Base-by-base conservation (phyloP, 2,797 vertebrate species). In the Schizopygopsis malacanthus region DNA sequence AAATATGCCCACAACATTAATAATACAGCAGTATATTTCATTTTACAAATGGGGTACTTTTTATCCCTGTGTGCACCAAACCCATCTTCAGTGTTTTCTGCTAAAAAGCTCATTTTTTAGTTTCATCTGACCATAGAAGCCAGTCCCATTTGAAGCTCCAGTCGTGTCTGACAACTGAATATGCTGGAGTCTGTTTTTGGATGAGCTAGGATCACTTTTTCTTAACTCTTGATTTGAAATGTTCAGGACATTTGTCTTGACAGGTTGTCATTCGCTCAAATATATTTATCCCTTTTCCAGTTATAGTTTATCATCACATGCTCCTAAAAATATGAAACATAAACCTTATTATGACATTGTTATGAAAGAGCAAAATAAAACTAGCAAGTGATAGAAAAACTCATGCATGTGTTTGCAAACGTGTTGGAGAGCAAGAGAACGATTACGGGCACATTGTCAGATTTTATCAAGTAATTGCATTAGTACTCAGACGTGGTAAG, bases 391-490 rank as follows among this genome's bases (percentile, higher is more conserved):
- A 22, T 3, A 69, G 18, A 37, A 45, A 65, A 81, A 67, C n/a
- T 39, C 47, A 56, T 25, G 50, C 1, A 52, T 39, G n/a, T 71
- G 79, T 56, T 82, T 82, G 65, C 47, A 82, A 82, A 82, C 25
- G 43, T 75, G n/a, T 25, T 73, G 18, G 70, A 61, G 39, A 1
- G 37, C 67, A 50, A n/a, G 20, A 52, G 63, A 54, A 81, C 77
- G 59, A 45, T 72, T 72, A 43, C 10, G 15, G 37, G 80, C 67
- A 54, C 47, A 28, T 71, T 82, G 41, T 75, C 65, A 61, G 41
- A 72, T 85, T 79, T 72, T 45, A 83, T 84, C 59, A 77, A 54
- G 72, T 84, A 84, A 85, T 56, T 71, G 52, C 75, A 70, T n/a
- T 54, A 28, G 47, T 70, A n/a, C 59, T 83, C 45, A 50, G 71